Evolutionary conservation across 92 coral and sea anemone species (phyloP), one percentile per base, ranked within the genome.

Genomic region (Phenganax subtilis): DNA sequence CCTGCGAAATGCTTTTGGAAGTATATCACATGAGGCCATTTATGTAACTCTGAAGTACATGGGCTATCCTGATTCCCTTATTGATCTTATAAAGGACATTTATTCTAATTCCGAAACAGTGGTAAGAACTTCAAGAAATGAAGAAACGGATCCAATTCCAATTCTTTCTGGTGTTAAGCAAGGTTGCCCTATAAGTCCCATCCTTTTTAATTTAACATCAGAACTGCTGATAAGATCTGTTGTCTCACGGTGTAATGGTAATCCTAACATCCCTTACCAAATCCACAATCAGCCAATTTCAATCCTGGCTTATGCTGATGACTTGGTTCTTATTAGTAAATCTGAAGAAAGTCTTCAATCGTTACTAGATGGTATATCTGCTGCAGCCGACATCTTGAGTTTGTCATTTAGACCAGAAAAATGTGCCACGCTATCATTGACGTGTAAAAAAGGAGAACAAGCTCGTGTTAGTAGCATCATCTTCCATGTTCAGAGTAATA

Each of bases 151-250:
- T n/a, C n/a, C n/a, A n/a, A n/a, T n/a, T n/a, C n/a, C n/a, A n/a
- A n/a, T n/a, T n/a, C 6, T 6, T 7, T 51, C 75, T 27, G 75
- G 75, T 7, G 75, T 70, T 10, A 70, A 70, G 16, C 75, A 70
- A 54, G 61, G 79, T 10, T 74, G 79, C 20, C 79, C 79, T 9
- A 4, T 74, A 1, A 74, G 79, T 16, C 63, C 79, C 6, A 74
- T 74, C 7, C 62, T 74, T 1, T 74, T 74, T 74, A 74, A 74
- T 51, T 51, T 52, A 0, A 15, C 9, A 3, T 8, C 55, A 3
- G 79, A 74, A 74, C 79, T 74, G 6, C 16, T 74, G 2, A 16
- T 74, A 6, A 2, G 62, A 4, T 29, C 63, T 53, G 5, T 54
- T 6, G 27, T 8, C 3, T 74, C 79, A 5, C 11, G 25, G 12